Base-by-base conservation (phyloP, 2,113 vertebrate genomes). In the Pomatostomus ruficeps region DNA sequence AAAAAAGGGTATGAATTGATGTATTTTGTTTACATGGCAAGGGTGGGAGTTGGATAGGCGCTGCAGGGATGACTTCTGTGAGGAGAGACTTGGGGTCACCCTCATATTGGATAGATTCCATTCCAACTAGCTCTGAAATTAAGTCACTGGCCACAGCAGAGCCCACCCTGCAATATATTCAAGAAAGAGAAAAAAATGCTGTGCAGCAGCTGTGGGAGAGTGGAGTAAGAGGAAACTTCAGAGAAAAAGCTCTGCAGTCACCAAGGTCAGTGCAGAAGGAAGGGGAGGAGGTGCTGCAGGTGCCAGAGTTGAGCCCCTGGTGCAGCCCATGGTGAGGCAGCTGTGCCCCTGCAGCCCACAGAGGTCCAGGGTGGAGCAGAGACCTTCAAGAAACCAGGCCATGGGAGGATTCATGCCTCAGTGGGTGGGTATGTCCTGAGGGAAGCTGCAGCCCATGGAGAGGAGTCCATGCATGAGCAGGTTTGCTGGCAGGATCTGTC, bases 361-460 rank as follows among this genome's bases (percentile, higher is more conserved):
- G 5, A 71, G 16, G 16, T 25, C 21, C 16, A 28, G 2, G 3
- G 5, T 17, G 54, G 42, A 68, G 15, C 40, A 88, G 36, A 42
- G 33, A 28, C 9, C 35, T 36, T 11, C 7, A 19, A 9, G 46
- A 52, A 72, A 46, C 28, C 18, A 48, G 3, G 31, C 4, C 54
- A 15, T 7, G 40, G 28, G 14, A 20, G 5, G 59, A 33, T 18
- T 11, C 20, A 3, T 20, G 6, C 25, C 0, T 0, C 40, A 71
- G 26, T 3, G 31, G 3, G 35, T 25, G 21, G 20, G 35, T 40
- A 4, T 40, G 11, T 14, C 13, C 23, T 45, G 52, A 13, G 49
- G 42, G 9, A 23, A 55, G n/a, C 42, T 55, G 46, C 36, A 49
- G 18, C 17, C 18, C 15, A 1, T 3, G 12, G 24, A 81, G 23